Evolutionary conservation across 2,888 invertebrate species (phyloP).

Genomic region (Mellilla xanthometata): DNA sequence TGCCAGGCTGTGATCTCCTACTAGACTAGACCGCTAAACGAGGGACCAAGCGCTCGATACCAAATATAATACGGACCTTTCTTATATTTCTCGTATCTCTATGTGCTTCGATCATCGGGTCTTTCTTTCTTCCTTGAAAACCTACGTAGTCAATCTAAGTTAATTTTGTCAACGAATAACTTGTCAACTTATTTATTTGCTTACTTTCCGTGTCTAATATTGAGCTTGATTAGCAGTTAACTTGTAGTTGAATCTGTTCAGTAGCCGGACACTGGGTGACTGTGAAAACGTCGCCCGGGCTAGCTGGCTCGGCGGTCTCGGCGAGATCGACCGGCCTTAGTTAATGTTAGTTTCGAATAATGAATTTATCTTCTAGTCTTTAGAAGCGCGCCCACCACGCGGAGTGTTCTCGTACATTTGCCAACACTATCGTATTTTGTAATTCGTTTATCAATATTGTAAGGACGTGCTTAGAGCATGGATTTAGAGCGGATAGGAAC

Average conservation of each 20-base stretch:
- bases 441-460: constrained; percentile 49
- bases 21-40: constrained; percentile 40
- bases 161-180: too few relatives aligned
- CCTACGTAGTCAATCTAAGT: too few relatives aligned
- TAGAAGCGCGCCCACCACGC: constrained; percentile 40
- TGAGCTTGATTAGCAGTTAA: too few relatives aligned
- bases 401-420: constrained; percentile 47
- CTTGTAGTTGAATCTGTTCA: too few relatives aligned
- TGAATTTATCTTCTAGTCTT: constrained; percentile 33
- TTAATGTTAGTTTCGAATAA: constrained; percentile 4
- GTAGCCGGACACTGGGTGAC: too few relatives aligned
- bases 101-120: too few relatives aligned
- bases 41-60: constrained; percentile 57
- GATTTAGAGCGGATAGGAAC: constrained; percentile 14
- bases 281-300: not conserved
- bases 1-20: constrained; percentile 82
- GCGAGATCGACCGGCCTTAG: constrained; percentile 2
- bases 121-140: too few relatives aligned
- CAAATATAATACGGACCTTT: constrained; percentile 33
- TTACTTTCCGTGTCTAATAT: too few relatives aligned
- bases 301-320: not conserved
- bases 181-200: too few relatives aligned
- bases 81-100: too few relatives aligned
- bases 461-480: constrained; percentile 25
- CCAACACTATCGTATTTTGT: constrained; percentile 42